Evolutionary conservation across 2,797 vertebrate genomes (phyloP).

Genomic region (Calcarius lapponicus): DNA sequence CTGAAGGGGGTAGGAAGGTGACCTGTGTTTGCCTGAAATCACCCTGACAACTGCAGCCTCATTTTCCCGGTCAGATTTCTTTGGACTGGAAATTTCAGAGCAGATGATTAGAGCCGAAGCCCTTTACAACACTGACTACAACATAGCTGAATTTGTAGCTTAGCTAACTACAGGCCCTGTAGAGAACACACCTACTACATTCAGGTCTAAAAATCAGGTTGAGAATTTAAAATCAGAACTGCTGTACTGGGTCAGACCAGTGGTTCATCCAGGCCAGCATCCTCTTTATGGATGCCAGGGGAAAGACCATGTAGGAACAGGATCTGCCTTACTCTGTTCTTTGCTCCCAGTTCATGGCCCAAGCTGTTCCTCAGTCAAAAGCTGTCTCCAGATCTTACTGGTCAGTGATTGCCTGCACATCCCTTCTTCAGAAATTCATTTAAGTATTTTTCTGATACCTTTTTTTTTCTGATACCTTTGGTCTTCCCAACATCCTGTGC

Average conservation of each 20-base stretch:
- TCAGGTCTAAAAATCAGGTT: neutral
- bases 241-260: neutral
- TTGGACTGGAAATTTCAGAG: neutral
- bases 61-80: neutral
- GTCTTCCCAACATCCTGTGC: neutral
- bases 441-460: neutral
- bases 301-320: neutral
- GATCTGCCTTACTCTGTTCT: neutral
- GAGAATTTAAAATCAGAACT: neutral
- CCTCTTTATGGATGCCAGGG: neutral
- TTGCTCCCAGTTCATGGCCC: neutral
- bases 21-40: neutral
- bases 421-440: neutral
- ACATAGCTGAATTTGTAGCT: neutral
- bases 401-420: neutral
- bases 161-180: neutral
- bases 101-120: neutral
- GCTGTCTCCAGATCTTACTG: neutral
- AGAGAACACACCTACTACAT: neutral
- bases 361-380: neutral
- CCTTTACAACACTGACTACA: neutral
- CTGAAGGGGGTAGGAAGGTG: neutral
- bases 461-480: neutral
- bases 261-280: neutral
- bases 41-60: neutral